Conservation (phyloP, 2,797 vertebrate genomes). For the Cynodonichthys magdalenae region DNA sequence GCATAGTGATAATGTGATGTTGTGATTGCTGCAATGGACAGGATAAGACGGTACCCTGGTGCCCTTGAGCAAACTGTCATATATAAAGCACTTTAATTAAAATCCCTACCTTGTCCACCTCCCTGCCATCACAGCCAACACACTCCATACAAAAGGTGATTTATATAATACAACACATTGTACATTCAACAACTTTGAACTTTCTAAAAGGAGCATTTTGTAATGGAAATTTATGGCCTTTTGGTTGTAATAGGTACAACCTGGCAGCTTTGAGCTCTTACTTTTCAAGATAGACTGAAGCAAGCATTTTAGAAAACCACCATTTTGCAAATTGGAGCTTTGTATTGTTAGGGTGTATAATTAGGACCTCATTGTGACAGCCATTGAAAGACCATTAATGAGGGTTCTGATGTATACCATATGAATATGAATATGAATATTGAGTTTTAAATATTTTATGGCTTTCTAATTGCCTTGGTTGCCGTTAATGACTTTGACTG, state of each 20-base stretch:
- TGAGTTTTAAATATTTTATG: slow-evolving; percentile 80
- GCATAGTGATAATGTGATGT: slow-evolving; percentile 58
- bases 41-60: slow-evolving; percentile 52
- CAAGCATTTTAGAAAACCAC: slow-evolving; percentile 61
- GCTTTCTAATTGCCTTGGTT: slow-evolving; percentile 77
- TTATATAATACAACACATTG: slow-evolving; percentile 39
- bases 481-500: slow-evolving; percentile 66
- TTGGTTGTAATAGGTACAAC: slow-evolving; percentile 45
- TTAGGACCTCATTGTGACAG: slow-evolving; percentile 77
- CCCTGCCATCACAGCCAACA: slow-evolving; percentile 40
- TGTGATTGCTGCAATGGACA: slow-evolving; percentile 40
- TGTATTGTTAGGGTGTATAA: slow-evolving; percentile 78
- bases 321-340: slow-evolving; percentile 73
- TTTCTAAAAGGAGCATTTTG: slow-evolving; percentile 38
- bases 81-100: slow-evolving; percentile 84
- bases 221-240: slow-evolving; percentile 38
- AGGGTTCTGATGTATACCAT: slow-evolving; percentile 77
- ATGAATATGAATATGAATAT: slow-evolving; percentile 77
- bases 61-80: slow-evolving; percentile 83
- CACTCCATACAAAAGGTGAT: slow-evolving; percentile 44
- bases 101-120: slow-evolving; percentile 60
- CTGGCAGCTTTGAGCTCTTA: slow-evolving; percentile 39
- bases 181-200: slow-evolving; percentile 49
- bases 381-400: slow-evolving; percentile 76
- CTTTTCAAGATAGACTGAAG: slow-evolving; percentile 53